A percentile compares a stretch with the other conserved stretches of the same genome.
These are phyloP conservation scores for Cololabis saira DNA, from an alignment of 2,113 vertebrate genomes.

Conservation along the genomic window DNA sequence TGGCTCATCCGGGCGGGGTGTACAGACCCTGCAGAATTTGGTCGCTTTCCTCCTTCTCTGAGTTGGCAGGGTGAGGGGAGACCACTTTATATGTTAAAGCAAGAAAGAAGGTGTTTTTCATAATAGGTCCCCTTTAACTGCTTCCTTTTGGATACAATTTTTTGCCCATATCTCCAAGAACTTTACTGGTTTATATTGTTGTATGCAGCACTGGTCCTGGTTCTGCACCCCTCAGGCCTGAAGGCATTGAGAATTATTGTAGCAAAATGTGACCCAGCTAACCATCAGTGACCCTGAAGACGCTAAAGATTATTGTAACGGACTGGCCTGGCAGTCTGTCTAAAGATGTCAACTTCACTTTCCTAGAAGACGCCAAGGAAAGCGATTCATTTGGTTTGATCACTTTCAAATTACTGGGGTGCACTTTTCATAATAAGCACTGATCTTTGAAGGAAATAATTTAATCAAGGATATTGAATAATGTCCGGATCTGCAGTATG, in stretches of 20 bases:
- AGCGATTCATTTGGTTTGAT: slow-evolving; percentile 28
- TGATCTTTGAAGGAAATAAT: not conserved
- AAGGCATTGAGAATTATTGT: not conserved
- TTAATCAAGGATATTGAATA: not conserved
- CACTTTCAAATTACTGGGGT: slow-evolving; percentile 18
- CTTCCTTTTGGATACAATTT: not conserved
- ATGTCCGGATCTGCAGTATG: not conserved
- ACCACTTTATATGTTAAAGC: too few species aligned
- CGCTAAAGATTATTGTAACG: slow-evolving; percentile 70
- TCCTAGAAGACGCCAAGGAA: slow-evolving; percentile 8
- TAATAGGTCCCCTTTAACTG: too few species aligned
- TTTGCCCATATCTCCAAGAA: slow-evolving; percentile 10
- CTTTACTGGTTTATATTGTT: slow-evolving; percentile 4
- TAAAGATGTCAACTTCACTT: slow-evolving; percentile 56
- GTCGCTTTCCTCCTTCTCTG: too few species aligned
- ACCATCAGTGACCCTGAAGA: slow-evolving; percentile 39
- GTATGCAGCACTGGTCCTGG: not conserved
- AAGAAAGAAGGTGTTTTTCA: too few species aligned
- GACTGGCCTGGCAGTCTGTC: slow-evolving; percentile 66
- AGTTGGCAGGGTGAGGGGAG: too few species aligned
- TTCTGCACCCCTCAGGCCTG: slow-evolving; percentile 7
- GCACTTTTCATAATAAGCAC: not conserved
- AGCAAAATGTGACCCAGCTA: slow-evolving; percentile 40
- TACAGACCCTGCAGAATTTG: too few species aligned
- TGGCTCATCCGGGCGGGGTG: too few species aligned